A percentile compares a stretch with the other conserved stretches of the same genome.
These are phyloP conservation scores for Serripes groenlandicus DNA, from an alignment of 2,888 invertebrate genomes.

Conservation along the genomic window DNA sequence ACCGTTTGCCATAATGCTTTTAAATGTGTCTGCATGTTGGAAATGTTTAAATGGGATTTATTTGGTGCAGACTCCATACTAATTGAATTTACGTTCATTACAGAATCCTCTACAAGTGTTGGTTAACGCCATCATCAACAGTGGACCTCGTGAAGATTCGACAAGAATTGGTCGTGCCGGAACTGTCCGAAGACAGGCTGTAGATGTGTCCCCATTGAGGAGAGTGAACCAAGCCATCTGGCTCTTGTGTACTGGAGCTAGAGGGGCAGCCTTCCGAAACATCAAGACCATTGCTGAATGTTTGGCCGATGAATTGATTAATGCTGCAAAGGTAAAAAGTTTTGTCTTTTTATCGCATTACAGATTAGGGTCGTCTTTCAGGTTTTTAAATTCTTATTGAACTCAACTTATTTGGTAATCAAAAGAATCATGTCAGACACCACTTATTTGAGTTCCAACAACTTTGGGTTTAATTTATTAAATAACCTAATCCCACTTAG, in stretches of 20 bases:
- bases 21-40: not conserved
- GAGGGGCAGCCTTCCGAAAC: constrained; percentile 99
- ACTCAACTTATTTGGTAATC: too few species aligned
- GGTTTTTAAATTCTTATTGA: too few species aligned
- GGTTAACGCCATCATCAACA: constrained; percentile 99
- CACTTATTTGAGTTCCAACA: too few species aligned
- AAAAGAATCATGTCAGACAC: too few species aligned
- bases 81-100: constrained; percentile 55
- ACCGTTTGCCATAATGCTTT: too few species aligned
- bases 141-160: constrained; percentile 99
- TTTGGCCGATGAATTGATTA: constrained; percentile 99
- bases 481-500: too few species aligned
- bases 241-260: constrained; percentile 99
- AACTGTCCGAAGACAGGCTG: constrained; percentile 99
- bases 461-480: too few species aligned
- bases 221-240: constrained; percentile 99
- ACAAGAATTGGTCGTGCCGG: constrained; percentile 99
- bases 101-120: constrained; percentile 92
- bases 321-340: constrained; percentile 98
- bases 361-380: too few species aligned
- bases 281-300: constrained; percentile 99
- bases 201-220: constrained; percentile 99
- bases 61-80: constrained; percentile 39
- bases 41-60: not conserved
- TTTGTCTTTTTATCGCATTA: too few species aligned